phyloP scores from a whole-genome alignment of 2,888 invertebrate genomes.

The Omphaloscelis lunosa region DNA sequence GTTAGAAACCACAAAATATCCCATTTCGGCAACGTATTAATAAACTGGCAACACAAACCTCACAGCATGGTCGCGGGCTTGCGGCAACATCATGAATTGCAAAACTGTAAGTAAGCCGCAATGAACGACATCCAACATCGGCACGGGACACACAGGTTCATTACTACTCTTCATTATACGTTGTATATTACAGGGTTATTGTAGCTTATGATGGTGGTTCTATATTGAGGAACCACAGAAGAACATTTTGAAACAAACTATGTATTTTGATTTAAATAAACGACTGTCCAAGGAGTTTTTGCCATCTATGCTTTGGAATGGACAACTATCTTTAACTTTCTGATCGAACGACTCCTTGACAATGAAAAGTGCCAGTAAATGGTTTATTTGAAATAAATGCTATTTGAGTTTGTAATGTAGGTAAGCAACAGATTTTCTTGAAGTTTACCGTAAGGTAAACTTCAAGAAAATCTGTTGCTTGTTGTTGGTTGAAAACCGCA shows the following conservation, averaged over 20 bases:
- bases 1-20: neutral
- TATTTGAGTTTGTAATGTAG: neutral
- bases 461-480: too few relatives aligned
- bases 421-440: neutral
- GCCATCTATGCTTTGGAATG: neutral
- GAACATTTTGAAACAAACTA: neutral
- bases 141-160: neutral
- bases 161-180: neutral
- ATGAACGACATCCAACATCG: neutral
- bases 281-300: neutral
- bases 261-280: neutral
- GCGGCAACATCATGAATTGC: conserved; percentile 7
- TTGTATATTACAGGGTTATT: neutral
- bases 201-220: neutral
- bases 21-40: neutral
- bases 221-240: neutral
- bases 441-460: too few relatives aligned
- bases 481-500: too few relatives aligned
- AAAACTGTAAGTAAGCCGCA: neutral
- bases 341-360: neutral
- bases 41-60: conserved; percentile 4
- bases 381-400: neutral
- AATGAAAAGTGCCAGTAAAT: neutral
- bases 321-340: neutral
- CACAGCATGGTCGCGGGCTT: neutral